These are phyloP conservation scores for Nesogale talazaci DNA, from an alignment of 2,113 vertebrate genomes.

Conservation along the genomic window DNA sequence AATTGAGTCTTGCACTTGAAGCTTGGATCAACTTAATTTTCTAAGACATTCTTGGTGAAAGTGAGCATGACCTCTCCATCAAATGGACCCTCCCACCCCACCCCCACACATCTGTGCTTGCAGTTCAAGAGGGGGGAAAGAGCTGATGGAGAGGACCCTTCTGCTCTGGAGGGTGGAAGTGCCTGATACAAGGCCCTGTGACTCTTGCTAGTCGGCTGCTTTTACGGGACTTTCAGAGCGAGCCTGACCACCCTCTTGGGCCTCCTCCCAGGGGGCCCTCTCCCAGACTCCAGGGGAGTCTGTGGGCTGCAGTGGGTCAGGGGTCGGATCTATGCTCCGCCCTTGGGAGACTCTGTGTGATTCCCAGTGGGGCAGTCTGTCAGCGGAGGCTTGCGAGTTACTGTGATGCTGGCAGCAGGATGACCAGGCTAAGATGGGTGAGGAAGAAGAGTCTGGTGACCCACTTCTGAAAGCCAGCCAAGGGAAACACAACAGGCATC, in stretches of 20 bases:
- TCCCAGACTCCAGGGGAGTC: too few relatives aligned
- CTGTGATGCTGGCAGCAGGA: background rate
- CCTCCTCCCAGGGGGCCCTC: background rate
- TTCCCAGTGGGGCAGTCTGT: background rate
- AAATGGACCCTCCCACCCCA: too few relatives aligned
- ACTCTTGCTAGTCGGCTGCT: background rate
- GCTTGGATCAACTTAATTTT: background rate
- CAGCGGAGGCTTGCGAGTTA: background rate
- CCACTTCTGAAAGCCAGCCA: background rate
- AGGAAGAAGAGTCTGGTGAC: background rate
- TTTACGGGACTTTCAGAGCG: slow-evolving; percentile 14
- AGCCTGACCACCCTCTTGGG: background rate
- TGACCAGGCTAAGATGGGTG: background rate
- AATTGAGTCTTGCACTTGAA: background rate
- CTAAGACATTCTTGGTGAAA: background rate
- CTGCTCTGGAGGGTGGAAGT: background rate
- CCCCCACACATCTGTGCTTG: background rate
- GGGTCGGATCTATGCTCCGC: background rate
- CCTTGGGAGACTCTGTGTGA: background rate
- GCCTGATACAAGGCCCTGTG: fast-evolving
- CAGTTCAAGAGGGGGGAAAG: background rate
- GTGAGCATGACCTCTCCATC: background rate
- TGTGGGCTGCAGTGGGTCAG: background rate
- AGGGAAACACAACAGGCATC: background rate
- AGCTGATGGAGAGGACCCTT: background rate